A percentile compares a stretch with the other conserved stretches of the same genome.
These are phyloP conservation scores for Alentia gelatinosa DNA, from an alignment of 2,888 invertebrate genomes.

Conservation along the genomic window DNA sequence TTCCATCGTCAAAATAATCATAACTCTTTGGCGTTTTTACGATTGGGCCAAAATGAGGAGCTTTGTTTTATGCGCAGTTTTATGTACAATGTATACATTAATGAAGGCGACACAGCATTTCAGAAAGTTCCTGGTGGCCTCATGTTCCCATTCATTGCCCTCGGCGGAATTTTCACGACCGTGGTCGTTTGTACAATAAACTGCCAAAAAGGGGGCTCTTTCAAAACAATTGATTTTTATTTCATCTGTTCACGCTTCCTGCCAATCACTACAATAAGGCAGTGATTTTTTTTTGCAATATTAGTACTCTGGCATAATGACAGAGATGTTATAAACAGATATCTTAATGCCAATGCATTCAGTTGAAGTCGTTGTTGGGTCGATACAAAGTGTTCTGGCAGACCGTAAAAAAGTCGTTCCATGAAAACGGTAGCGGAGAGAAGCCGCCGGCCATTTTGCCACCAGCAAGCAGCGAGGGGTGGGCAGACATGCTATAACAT, in stretches of 20 bases:
- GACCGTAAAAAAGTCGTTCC: neutral
- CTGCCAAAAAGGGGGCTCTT: neutral
- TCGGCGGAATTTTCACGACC: neutral
- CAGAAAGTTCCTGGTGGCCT: neutral
- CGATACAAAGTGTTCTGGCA: conserved; percentile 11
- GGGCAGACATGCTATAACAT: neutral
- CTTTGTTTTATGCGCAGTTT: neutral
- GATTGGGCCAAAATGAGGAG: neutral
- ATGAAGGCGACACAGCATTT: neutral
- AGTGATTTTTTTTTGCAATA: neutral
- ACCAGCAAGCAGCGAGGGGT: neutral
- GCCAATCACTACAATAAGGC: neutral
- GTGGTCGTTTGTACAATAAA: neutral
- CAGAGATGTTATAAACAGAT: neutral
- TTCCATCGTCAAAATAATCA: too few species aligned
- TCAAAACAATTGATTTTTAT: neutral
- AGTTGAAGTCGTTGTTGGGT: neutral
- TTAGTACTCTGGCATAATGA: neutral
- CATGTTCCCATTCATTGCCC: neutral
- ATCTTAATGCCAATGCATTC: conserved; percentile 2
- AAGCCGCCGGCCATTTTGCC: neutral
- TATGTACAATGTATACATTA: neutral
- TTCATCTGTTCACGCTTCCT: neutral
- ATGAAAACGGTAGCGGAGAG: neutral
- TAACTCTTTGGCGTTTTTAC: too few species aligned